A percentile compares a stretch with the other conserved stretches of the same genome.
These are phyloP conservation scores for Corythornis madagascariensis DNA, from an alignment of 2,113 vertebrate species.

Conservation along the genomic window DNA sequence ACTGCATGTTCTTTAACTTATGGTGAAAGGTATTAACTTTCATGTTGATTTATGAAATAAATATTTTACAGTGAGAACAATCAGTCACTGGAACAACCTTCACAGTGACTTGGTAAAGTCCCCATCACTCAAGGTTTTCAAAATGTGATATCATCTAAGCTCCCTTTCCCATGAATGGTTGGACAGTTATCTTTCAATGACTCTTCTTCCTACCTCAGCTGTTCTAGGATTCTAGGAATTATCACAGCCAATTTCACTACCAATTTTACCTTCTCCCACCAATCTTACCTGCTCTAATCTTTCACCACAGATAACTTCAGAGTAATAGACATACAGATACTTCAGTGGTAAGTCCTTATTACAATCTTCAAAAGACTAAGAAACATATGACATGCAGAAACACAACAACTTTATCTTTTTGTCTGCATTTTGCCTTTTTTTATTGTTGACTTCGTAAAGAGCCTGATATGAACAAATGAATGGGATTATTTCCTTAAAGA, in stretches of 20 bases:
- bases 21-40: neutral
- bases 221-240: neutral
- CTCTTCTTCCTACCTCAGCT: neutral
- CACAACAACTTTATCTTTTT: neutral
- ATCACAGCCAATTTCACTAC: neutral
- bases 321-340: neutral
- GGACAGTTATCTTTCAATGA: neutral
- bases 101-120: neutral
- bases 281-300: neutral
- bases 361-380: neutral
- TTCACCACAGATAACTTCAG: neutral
- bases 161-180: neutral
- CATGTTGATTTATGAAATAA: neutral
- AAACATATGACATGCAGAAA: neutral
- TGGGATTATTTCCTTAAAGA: neutral
- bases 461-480: neutral
- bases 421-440: neutral
- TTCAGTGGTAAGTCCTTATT: neutral
- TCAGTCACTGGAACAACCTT: neutral
- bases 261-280: neutral
- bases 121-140: neutral
- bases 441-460: neutral
- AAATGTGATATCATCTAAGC: neutral
- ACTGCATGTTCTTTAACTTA: neutral
- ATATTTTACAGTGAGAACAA: neutral